Percentiles rank a stretch among this genome's conserved stretches.
These are phyloP conservation scores for Nycteola revayana DNA, from an alignment of 2,888 invertebrate genomes.

Conservation along the genomic window DNA sequence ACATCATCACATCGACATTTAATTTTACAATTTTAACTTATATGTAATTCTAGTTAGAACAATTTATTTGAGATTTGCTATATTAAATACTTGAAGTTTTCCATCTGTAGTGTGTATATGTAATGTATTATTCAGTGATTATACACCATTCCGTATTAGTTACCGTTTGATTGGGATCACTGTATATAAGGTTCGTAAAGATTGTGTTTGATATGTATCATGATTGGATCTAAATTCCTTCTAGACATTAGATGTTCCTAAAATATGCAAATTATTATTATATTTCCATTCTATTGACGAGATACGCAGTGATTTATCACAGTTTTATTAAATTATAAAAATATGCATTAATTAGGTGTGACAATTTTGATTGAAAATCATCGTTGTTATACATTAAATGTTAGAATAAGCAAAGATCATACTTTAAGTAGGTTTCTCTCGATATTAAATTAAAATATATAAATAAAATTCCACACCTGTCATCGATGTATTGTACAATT, in stretches of 20 bases:
- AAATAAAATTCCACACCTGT: constrained; percentile 51
- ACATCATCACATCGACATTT: constrained; percentile 31
- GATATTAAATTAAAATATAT: constrained; percentile 38
- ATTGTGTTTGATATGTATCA: constrained; percentile 38
- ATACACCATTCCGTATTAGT: constrained; percentile 53
- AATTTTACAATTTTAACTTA: constrained; percentile 30
- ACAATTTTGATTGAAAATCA: constrained; percentile 58
- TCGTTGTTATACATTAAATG: constrained; percentile 47
- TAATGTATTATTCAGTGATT: constrained; percentile 49
- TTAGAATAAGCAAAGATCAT: constrained; percentile 44
- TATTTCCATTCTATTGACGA: constrained; percentile 36
- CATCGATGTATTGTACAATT: constrained; percentile 78
- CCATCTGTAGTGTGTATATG: constrained; percentile 33
- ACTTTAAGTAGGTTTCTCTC: constrained; percentile 48
- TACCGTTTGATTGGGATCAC: constrained; percentile 42
- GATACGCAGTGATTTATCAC: constrained; percentile 36
- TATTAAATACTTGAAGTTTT: constrained; percentile 33
- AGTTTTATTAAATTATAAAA: constrained; percentile 34
- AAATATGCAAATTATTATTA: constrained; percentile 36
- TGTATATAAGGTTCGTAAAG: constrained; percentile 38
- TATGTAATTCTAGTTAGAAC: constrained; percentile 44
- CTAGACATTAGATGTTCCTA: constrained; percentile 54
- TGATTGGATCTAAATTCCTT: constrained; percentile 41
- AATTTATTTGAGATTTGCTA: constrained; percentile 51
- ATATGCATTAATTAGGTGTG: constrained; percentile 39